Evolutionary conservation across 2,113 vertebrate species (phyloP), one percentile per base, ranked within the genome.

Genomic region (Platichthys flesus): DNA sequence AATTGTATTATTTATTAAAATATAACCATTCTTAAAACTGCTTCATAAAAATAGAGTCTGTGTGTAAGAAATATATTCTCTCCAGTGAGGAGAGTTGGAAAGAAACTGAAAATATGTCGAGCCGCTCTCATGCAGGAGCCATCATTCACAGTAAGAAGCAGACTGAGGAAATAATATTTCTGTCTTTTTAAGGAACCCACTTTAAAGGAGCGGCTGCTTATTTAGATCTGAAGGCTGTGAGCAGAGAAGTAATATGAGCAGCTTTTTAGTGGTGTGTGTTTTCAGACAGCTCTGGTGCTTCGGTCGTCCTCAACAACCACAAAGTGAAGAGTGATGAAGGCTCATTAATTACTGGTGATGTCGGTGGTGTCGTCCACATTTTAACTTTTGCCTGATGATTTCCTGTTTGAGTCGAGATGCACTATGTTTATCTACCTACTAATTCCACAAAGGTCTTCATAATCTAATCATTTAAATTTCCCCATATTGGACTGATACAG

Each of bases 381-480:
- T 60, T 61, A 45, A 51, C 65, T 74, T 54, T 24, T 2, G 45
- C n/a, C 37, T 20, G 9, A 24, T 62, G 31, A 31, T 21, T 58
- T 14, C 63, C 70, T 79, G 85, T 88, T 84, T 75, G 81, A 67
- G 5, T 56, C 58, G 15, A 14, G 49, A 51, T 47, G 52, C 28
- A 31, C 6, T 55, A 37, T 37, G 35, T 31, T 7, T 31, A 31
- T 31, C 31, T 31, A 31, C 31, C 31, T 31, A 7, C 31, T 31
- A 31, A 31, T 31, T 31, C 31, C 31, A 31, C 31, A 31, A 31
- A 31, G 31, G 6, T 31, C 31, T 37, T 37, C 8, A 37, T 37
- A 9, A 37, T 37, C 9, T 9, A 9, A 37, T 37, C 7, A 37
- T 8, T 37, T 37, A 9, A 37, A 37, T 37, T 37, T 37, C 35